Percentiles rank a stretch among this genome's conserved stretches.
Evolutionary conservation across 2,113 vertebrate genomes (phyloP).

Genomic region (Machaerirhynchus nigripectus): DNA sequence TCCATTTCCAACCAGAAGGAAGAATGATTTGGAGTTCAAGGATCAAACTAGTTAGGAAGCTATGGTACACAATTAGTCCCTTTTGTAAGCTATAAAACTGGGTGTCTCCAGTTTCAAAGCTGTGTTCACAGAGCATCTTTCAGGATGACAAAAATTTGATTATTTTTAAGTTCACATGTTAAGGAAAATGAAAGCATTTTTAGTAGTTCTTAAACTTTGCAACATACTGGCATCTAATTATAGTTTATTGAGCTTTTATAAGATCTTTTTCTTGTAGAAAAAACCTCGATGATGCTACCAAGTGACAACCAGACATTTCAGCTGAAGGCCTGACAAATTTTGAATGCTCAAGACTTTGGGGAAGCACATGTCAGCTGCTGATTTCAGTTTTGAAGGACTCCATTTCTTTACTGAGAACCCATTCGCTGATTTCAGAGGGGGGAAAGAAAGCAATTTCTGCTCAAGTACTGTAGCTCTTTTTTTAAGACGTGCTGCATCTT

Average conservation of each 20-base stretch:
- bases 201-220: not conserved
- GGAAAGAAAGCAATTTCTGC: not conserved
- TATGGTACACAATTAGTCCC: constrained; percentile 39
- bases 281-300: not conserved
- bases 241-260: not conserved
- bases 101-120: constrained; percentile 17
- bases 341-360: not conserved
- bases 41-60: constrained; percentile 66
- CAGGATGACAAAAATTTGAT: constrained; percentile 17
- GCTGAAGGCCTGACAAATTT: not conserved
- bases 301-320: not conserved
- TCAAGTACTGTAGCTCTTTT: not conserved
- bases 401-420: not conserved
- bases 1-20: constrained; percentile 54
- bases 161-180: not conserved
- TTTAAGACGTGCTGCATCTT: not conserved
- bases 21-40: constrained; percentile 59
- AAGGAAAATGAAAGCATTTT: constrained; percentile 36
- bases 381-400: not conserved
- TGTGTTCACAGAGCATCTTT: constrained; percentile 1
- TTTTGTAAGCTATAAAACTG: constrained; percentile 34
- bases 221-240: not conserved
- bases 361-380: not conserved
- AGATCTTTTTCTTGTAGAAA: not conserved
- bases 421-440: not conserved